These are phyloP conservation scores for Trachelus iudaicus DNA, from an alignment of 2,888 invertebrate species.

Conservation along the genomic window DNA sequence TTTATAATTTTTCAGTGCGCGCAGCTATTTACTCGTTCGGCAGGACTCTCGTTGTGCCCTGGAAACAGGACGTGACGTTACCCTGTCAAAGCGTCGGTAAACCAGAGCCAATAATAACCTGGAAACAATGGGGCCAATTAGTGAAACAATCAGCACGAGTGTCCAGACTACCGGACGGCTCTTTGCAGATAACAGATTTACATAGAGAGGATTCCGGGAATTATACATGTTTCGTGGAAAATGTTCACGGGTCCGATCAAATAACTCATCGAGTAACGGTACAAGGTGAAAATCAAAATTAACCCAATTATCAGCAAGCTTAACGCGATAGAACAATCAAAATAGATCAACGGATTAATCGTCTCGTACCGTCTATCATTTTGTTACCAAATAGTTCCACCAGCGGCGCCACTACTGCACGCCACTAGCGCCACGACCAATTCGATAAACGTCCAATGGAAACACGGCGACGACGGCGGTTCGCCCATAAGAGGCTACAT, in stretches of 20 bases:
- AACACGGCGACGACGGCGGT: slow-evolving; percentile 84
- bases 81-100: slow-evolving; percentile 88
- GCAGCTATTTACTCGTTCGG: slow-evolving; percentile 67
- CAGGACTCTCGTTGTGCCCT: slow-evolving; percentile 70
- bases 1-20: slow-evolving; percentile 50
- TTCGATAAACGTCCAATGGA: slow-evolving; percentile 85
- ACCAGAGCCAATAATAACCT: slow-evolving; percentile 80
- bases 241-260: slow-evolving; percentile 84
- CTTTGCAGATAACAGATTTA: slow-evolving; percentile 80
- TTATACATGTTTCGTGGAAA: slow-evolving; percentile 89
- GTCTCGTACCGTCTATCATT: neutral
- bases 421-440: slow-evolving; percentile 87
- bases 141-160: slow-evolving; percentile 78
- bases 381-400: slow-evolving; percentile 74
- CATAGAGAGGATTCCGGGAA: slow-evolving; percentile 89
- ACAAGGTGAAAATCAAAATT: slow-evolving; percentile 57
- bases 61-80: slow-evolving; percentile 87
- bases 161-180: slow-evolving; percentile 75
- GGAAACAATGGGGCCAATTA: slow-evolving; percentile 82
- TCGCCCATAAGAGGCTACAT: slow-evolving; percentile 76
- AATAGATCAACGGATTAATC: neutral
- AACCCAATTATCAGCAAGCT: neutral
- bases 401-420: slow-evolving; percentile 84
- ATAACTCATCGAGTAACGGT: slow-evolving; percentile 80
- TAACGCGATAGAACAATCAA: neutral